A percentile compares a stretch with the other conserved stretches of the same genome.
Conservation (phyloP, 2,888 invertebrate genomes). For the Amiota communis region DNA sequence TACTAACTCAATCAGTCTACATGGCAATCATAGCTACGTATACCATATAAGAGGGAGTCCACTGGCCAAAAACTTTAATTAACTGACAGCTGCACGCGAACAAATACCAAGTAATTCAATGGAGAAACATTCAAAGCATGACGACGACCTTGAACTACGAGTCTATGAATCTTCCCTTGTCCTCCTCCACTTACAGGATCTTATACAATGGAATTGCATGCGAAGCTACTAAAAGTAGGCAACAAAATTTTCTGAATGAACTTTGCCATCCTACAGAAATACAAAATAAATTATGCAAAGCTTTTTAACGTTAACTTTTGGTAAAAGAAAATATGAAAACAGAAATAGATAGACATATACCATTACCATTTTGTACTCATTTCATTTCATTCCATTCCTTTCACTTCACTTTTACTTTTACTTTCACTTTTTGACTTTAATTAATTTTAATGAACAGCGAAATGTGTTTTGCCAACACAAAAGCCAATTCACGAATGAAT, state of each 20-base stretch:
- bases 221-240: too few relatives aligned
- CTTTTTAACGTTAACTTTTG: not conserved
- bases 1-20: not conserved
- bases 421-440: slow-evolving; percentile 11
- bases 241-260: too few relatives aligned
- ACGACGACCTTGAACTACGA: not conserved
- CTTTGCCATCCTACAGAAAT: not conserved
- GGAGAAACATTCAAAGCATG: not conserved
- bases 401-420: not conserved
- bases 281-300: not conserved
- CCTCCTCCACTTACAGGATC: too few relatives aligned
- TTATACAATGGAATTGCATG: too few relatives aligned
- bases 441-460: slow-evolving; percentile 15
- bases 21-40: not conserved
- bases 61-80: not conserved
- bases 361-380: not conserved
- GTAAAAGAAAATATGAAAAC: too few relatives aligned
- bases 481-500: not conserved
- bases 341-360: too few relatives aligned
- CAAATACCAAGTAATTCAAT: not conserved
- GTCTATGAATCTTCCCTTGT: not conserved
- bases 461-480: not conserved
- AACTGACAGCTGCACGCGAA: not conserved
- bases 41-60: too few relatives aligned
- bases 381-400: too few relatives aligned